phyloP scores from a whole-genome alignment of 2,888 invertebrate species.

The Hemaris fuciformis region DNA sequence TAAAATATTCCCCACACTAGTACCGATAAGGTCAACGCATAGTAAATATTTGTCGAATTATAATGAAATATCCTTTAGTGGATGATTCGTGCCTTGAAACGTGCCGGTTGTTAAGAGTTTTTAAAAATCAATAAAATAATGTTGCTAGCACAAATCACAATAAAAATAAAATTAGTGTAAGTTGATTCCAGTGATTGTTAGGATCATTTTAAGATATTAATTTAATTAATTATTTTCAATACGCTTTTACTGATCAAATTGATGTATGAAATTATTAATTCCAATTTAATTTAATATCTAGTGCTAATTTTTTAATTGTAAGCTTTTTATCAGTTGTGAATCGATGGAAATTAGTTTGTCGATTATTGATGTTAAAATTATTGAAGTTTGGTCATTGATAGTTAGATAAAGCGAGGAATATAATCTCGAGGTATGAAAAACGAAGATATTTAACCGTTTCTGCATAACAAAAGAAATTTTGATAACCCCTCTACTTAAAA shows the following conservation, averaged over 20 bases:
- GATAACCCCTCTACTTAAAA: too few relatives aligned
- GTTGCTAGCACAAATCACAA: constrained; percentile 2
- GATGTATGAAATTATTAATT: constrained; percentile 8
- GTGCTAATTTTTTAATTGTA: not conserved
- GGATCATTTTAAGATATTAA: not conserved
- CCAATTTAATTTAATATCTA: constrained; percentile 1
- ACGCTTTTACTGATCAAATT: constrained; percentile 7
- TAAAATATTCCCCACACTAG: not conserved
- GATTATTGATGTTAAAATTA: not conserved
- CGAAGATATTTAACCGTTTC: not conserved
- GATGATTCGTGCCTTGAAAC: constrained; percentile 4
- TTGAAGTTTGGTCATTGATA: not conserved
- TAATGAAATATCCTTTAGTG: not conserved
- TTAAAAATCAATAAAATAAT: not conserved
- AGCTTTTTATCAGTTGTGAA: not conserved
- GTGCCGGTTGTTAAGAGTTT: not conserved
- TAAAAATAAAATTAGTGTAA: constrained; percentile 3
- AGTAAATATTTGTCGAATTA: not conserved
- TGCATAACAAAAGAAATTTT: too few relatives aligned
- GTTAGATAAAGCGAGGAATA: not conserved
- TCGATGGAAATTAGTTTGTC: not conserved
- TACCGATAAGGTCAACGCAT: not conserved
- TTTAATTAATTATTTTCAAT: constrained; percentile 6
- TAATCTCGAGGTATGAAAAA: not conserved
- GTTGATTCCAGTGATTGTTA: constrained; percentile 1